Base-by-base conservation (phyloP, 1,140 invertebrate genomes). In the Brachionus plicatilis region DNA sequence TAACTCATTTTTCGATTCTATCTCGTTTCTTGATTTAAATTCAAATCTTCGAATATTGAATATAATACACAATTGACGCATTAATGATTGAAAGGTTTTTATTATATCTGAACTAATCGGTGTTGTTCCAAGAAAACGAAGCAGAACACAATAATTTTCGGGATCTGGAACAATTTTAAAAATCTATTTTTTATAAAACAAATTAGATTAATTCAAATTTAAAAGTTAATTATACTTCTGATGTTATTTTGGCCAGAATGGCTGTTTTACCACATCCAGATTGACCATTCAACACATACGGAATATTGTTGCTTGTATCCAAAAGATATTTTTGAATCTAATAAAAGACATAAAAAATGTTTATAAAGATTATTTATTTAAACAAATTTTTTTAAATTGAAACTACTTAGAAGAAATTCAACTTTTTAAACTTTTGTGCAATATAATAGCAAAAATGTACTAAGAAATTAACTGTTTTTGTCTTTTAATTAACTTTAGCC, bases 181-280 rank as follows among this genome's bases (percentile, higher is more conserved):
- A 5, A 80, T 56, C 78, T 80, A 50, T 0, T 9, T 65, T 68
- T 27, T 41, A 1, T 3, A 47, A 12, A 47, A 47, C 1, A 68
- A 33, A 5, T 41, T 45, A 72, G 43, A 41, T 72, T 0, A 43
- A 72, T n/a, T 17, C n/a, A 20, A 72, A 24, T 41, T 72, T 37
- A 9, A 41, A 80, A 24, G 1, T 33, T 14, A 24, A 53, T 4
- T 24, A 0, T 65, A 80, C 50, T 41, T 65, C 12, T 2, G 45
- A 33, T 27, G 45, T 80, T 5, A 82, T 45, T 37, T 85, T 85
- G 4, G 84, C 75, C 2, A 82, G 20, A 45, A 85, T 24, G 9
- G 78, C 41, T 60, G 84, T 85, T 53, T 85, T 85, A 27, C 84
- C 84, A 75, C 37, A 82, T 14, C 84, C 84, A 60, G 76, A 70